These are phyloP conservation scores for Brachionus plicatilis DNA, from an alignment of 1,140 invertebrate species.

Conservation along the genomic window DNA sequence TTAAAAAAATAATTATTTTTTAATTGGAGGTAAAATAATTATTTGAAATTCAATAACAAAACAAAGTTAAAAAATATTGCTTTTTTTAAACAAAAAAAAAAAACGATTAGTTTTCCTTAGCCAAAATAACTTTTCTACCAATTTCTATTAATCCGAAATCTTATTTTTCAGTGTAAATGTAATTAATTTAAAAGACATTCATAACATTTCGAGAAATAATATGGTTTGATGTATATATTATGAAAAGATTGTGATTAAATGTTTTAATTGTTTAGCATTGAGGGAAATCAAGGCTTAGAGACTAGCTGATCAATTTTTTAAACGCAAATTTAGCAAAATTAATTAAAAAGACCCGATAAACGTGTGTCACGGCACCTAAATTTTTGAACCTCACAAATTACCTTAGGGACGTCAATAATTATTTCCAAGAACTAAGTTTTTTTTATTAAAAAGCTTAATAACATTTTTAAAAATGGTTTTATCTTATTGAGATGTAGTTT, in stretches of 20 bases:
- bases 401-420: background rate
- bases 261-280: background rate
- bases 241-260: background rate
- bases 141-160: background rate
- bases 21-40: background rate
- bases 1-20: background rate
- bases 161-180: background rate
- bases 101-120: background rate
- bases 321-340: background rate
- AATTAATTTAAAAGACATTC: background rate
- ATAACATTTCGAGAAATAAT: background rate
- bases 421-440: background rate
- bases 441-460: no score
- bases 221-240: background rate
- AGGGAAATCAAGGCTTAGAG: background rate
- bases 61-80: background rate
- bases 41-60: background rate
- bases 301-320: background rate
- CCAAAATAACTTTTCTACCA: background rate
- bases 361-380: background rate
- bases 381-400: background rate
- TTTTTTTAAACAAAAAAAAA: background rate
- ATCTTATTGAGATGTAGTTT: no score
- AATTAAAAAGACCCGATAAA: background rate
- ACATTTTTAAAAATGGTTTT: no score